Evolutionary conservation across 2,797 vertebrate species (phyloP).

Genomic region (Lutjanus argentimaculatus): DNA sequence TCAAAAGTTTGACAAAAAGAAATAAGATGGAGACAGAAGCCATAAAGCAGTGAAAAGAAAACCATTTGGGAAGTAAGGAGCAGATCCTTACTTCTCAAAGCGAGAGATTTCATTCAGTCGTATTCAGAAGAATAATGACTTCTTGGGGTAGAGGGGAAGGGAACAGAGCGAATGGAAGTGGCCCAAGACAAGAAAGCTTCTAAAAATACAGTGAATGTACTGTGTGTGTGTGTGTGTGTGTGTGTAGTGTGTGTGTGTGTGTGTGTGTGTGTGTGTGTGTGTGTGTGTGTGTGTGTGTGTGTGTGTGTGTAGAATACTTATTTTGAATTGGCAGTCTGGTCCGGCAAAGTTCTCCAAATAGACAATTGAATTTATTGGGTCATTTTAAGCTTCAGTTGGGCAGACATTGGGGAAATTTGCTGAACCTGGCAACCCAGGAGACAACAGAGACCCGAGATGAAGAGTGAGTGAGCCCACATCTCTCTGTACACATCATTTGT

Average conservation of each 20-base stretch:
- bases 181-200: background rate
- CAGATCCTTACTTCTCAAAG: background rate
- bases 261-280: background rate
- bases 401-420: constrained; percentile 3
- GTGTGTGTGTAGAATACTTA: background rate
- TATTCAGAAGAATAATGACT: constrained; percentile 25
- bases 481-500: background rate
- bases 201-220: constrained; percentile 18
- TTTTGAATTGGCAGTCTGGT: constrained; percentile 20
- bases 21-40: constrained; percentile 1
- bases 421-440: constrained; percentile 6
- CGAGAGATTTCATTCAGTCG: constrained; percentile 24
- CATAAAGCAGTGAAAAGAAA: constrained; percentile 31
- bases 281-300: background rate
- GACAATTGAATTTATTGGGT: constrained; percentile 28
- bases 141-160: background rate
- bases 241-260: constrained; percentile 2
- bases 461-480: background rate
- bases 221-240: background rate
- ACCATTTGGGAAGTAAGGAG: background rate
- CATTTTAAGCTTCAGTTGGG: constrained; percentile 8
- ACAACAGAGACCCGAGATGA: constrained; percentile 12
- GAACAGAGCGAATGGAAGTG: background rate
- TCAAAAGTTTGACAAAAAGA: constrained; percentile 19
- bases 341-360: background rate